Conservation (phyloP, 1,140 invertebrate genomes). For the Drosophila subpulchrella region DNA sequence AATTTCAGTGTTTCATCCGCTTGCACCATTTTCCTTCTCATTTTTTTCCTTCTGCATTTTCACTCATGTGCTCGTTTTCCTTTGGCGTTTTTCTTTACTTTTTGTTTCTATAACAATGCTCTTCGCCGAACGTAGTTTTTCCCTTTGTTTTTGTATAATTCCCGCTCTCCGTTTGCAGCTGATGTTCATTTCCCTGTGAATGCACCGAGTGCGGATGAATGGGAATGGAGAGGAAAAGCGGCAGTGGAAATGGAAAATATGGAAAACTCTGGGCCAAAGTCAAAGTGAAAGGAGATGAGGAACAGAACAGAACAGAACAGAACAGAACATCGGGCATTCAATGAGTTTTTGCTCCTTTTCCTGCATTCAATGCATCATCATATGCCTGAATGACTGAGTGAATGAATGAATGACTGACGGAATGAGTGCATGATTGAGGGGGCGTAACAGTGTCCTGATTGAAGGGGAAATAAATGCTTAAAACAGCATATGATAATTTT, state of each 20-base stretch:
- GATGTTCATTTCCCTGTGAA: slow-evolving; percentile 69
- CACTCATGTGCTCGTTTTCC: slow-evolving; percentile 36
- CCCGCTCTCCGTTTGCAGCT: slow-evolving; percentile 46
- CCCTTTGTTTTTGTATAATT: slow-evolving; percentile 38
- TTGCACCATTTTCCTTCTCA: slow-evolving; percentile 10
- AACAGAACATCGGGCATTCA: slow-evolving; percentile 28
- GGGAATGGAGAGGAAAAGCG: slow-evolving; percentile 30
- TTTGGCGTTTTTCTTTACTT: slow-evolving; percentile 24
- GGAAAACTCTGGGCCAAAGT: slow-evolving; percentile 47
- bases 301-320: not conserved
- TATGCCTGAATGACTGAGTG: slow-evolving; percentile 48
- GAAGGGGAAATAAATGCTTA: not conserved
- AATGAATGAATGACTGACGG: slow-evolving; percentile 27
- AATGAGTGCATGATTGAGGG: slow-evolving; percentile 28
- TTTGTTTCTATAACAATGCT: slow-evolving; percentile 55
- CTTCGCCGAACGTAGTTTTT: slow-evolving; percentile 37
- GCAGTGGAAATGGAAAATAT: slow-evolving; percentile 35
- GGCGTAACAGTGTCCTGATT: slow-evolving; percentile 6
- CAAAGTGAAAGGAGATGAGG: slow-evolving; percentile 48
- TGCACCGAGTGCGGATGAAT: slow-evolving; percentile 60
- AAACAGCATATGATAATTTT: slow-evolving; percentile 52
- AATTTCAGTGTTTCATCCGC: slow-evolving; percentile 61
- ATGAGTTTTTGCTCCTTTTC: slow-evolving; percentile 42
- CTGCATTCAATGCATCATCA: slow-evolving; percentile 46
- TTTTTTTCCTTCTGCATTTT: not conserved